Evolutionary conservation across 2,797 vertebrate genomes (phyloP).

Genomic region (Peromyscus nudipes): DNA sequence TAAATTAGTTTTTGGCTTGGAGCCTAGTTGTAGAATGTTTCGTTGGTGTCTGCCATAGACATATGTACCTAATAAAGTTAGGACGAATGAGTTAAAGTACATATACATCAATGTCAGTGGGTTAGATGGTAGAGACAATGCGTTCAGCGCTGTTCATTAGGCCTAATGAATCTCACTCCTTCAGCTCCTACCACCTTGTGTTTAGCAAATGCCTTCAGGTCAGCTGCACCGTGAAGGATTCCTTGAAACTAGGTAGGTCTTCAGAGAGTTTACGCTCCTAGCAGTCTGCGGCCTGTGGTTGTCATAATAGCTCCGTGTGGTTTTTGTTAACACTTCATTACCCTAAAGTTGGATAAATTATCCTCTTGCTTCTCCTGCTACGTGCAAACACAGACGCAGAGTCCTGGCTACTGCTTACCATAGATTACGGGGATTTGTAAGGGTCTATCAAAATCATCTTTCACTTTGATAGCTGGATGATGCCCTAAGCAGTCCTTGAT

Average conservation of each 20-base stretch:
- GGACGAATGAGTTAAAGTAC: constrained; percentile 89
- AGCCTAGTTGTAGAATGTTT: constrained; percentile 91
- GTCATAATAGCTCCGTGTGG: constrained; percentile 91
- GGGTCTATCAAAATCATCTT: constrained; percentile 87
- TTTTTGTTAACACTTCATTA: constrained; percentile 93
- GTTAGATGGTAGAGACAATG: constrained; percentile 86
- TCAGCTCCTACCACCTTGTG: constrained; percentile 81
- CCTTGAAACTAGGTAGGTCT: constrained; percentile 86
- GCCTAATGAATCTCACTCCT: constrained; percentile 87
- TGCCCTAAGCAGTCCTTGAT: constrained; percentile 85
- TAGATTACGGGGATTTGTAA: constrained; percentile 90
- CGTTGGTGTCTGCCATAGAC: constrained; percentile 91
- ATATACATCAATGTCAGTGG: constrained; percentile 87
- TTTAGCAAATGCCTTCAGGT: constrained; percentile 86
- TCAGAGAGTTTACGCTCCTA: constrained; percentile 85
- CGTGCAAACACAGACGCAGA: constrained; percentile 86
- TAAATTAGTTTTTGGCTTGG: constrained; percentile 92
- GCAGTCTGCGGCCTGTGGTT: constrained; percentile 88
- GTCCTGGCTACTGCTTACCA: constrained; percentile 87
- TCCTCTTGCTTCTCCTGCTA: constrained; percentile 86
- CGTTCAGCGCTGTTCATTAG: constrained; percentile 88
- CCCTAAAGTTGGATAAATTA: constrained; percentile 90
- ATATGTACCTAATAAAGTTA: constrained; percentile 92
- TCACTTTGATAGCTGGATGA: constrained; percentile 88
- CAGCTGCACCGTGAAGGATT: constrained; percentile 82